phyloP scores from a whole-genome alignment of 2,888 invertebrate species.

The Muscina levida region DNA sequence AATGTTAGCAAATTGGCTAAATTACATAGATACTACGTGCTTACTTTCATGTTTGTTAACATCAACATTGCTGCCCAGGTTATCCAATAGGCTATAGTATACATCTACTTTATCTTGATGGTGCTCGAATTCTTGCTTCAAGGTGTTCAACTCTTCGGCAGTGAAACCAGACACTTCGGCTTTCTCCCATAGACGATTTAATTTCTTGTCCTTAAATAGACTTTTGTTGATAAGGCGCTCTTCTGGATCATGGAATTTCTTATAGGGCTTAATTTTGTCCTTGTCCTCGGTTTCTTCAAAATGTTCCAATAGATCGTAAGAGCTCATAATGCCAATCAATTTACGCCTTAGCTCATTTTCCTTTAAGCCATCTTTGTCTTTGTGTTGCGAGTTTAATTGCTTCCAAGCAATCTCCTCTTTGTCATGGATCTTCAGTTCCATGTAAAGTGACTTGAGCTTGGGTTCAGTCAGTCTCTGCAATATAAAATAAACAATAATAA shows the following conservation, averaged over 20 bases:
- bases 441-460: slow-evolving; percentile 91
- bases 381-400: slow-evolving; percentile 88
- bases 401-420: slow-evolving; percentile 94
- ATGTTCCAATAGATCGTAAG: slow-evolving; percentile 89
- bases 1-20: not conserved
- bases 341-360: slow-evolving; percentile 90
- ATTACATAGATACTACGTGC: slow-evolving; percentile 67
- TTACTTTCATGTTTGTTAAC: slow-evolving; percentile 85
- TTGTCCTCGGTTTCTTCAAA: slow-evolving; percentile 86
- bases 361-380: slow-evolving; percentile 92
- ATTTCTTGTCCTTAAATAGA: slow-evolving; percentile 92
- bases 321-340: slow-evolving; percentile 89
- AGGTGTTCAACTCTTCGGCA: slow-evolving; percentile 88
- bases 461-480: slow-evolving; percentile 87
- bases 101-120: slow-evolving; percentile 96
- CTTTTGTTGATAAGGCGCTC: slow-evolving; percentile 87
- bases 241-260: slow-evolving; percentile 77
- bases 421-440: slow-evolving; percentile 94
- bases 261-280: slow-evolving; percentile 78
- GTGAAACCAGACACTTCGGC: slow-evolving; percentile 94
- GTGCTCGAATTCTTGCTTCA: slow-evolving; percentile 94
- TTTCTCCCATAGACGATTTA: slow-evolving; percentile 93
- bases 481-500: not conserved
- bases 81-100: slow-evolving; percentile 89
- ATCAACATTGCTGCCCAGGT: slow-evolving; percentile 82